These are phyloP conservation scores for Chironomus striatipennis DNA, from an alignment of 1,140 invertebrate species.

Conservation along the genomic window DNA sequence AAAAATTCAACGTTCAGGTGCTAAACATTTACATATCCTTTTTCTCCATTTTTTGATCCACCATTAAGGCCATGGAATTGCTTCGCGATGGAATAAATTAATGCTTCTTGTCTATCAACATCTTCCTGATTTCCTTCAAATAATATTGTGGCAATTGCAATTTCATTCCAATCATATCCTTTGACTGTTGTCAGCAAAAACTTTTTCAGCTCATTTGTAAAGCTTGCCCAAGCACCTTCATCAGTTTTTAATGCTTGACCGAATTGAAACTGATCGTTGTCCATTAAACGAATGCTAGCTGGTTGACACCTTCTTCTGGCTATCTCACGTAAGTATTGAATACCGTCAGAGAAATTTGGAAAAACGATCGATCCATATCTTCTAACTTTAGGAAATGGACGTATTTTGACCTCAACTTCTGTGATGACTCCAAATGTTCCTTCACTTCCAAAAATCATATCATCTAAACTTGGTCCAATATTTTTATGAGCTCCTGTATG, in stretches of 20 bases:
- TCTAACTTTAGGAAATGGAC: conserved; percentile 51
- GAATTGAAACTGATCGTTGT: conserved; percentile 66
- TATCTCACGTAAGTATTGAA: conserved; percentile 53
- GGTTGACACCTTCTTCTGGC: conserved; percentile 52
- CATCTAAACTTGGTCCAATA: conserved; percentile 61
- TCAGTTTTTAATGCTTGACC: conserved; percentile 55
- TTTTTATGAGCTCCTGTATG: conserved; percentile 55
- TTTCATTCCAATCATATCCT: conserved; percentile 51
- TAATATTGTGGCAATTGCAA: conserved; percentile 59
- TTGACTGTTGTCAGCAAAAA: conserved; percentile 58
- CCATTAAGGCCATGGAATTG: conserved; percentile 47
- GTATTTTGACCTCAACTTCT: conserved; percentile 61
- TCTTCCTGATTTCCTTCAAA: conserved; percentile 53
- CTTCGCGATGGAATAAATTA: conserved; percentile 51
- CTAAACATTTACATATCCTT: conserved; percentile 51
- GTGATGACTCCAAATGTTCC: conserved; percentile 63
- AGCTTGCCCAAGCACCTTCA: conserved; percentile 41
- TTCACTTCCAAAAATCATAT: conserved; percentile 65
- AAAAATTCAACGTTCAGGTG: not conserved
- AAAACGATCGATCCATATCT: conserved; percentile 66
- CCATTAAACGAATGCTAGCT: conserved; percentile 60
- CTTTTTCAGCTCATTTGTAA: conserved; percentile 53
- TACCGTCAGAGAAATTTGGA: conserved; percentile 56
- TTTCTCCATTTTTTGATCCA: conserved; percentile 59
- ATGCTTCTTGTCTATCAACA: conserved; percentile 51